These are phyloP conservation scores for Triplophysa rosa DNA, from an alignment of 2,113 vertebrate genomes.

Conservation along the genomic window DNA sequence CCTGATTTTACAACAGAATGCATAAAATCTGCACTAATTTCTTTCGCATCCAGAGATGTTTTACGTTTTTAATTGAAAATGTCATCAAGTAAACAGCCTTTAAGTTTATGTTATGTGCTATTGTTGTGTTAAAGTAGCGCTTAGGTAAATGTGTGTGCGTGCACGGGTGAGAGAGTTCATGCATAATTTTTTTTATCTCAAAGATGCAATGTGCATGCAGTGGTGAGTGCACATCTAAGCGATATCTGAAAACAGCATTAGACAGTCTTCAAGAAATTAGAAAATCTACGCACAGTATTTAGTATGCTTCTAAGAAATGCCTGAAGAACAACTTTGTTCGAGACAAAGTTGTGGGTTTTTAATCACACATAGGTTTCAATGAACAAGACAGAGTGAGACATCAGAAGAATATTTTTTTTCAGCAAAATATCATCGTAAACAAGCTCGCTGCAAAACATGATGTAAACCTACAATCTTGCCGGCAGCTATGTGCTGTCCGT, in stretches of 20 bases:
- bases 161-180: background rate
- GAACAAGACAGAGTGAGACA: constrained; percentile 15
- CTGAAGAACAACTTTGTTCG: background rate
- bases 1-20: no score
- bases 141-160: no score
- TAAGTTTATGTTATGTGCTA: no score
- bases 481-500: background rate
- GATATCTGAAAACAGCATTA: background rate
- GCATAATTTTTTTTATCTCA: background rate
- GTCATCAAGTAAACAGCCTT: no score
- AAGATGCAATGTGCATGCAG: background rate
- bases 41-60: no score
- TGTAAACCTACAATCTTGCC: background rate
- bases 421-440: constrained; percentile 12
- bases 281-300: constrained; percentile 1
- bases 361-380: constrained; percentile 31
- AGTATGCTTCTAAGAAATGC: background rate
- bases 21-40: no score
- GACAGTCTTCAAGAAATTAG: constrained; percentile 15
- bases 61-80: no score
- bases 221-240: background rate
- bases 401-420: constrained; percentile 5
- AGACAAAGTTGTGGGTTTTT: constrained; percentile 11
- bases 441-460: constrained; percentile 4
- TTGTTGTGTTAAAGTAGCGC: no score